phyloP scores from a whole-genome alignment of 2,113 vertebrate species.

The Willisornis vidua region DNA sequence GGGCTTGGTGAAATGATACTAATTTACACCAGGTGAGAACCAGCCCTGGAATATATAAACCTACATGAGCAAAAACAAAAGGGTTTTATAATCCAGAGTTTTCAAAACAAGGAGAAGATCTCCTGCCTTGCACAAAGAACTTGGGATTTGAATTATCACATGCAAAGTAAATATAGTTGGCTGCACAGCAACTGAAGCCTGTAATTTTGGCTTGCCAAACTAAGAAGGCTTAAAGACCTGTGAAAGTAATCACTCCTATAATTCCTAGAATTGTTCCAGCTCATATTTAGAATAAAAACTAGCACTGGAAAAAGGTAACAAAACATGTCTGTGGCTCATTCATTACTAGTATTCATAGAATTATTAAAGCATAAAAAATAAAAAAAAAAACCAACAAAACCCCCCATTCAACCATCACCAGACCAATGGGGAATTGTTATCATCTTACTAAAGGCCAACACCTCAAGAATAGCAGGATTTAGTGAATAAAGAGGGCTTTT shows the following conservation, averaged over 20 bases:
- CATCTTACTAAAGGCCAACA: not conserved
- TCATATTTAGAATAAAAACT: not conserved
- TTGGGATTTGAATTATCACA: not conserved
- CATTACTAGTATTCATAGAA: not conserved
- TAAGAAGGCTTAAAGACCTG: not conserved
- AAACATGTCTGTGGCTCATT: not conserved
- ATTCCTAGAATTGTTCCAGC: not conserved
- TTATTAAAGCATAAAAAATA: constrained; percentile 3
- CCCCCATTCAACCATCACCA: not conserved
- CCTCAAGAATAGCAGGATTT: constrained; percentile 18
- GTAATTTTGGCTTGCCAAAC: constrained; percentile 11
- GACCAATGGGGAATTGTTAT: constrained; percentile 13
- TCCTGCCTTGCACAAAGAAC: not conserved
- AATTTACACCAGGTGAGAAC: not conserved
- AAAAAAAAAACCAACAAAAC: not conserved
- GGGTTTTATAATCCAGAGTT: not conserved
- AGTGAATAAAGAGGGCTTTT: constrained; percentile 34
- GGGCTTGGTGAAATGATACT: not conserved
- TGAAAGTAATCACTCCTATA: constrained; percentile 22
- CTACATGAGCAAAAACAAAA: constrained; percentile 4
- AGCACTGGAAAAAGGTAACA: not conserved
- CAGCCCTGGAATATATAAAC: not conserved
- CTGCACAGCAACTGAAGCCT: not conserved
- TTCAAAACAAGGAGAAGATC: not conserved
- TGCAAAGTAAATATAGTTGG: not conserved